Evolutionary conservation across 2,797 vertebrate species (phyloP), one percentile per base, ranked within the genome.

Genomic region (Phyllotis vaccarum): DNA sequence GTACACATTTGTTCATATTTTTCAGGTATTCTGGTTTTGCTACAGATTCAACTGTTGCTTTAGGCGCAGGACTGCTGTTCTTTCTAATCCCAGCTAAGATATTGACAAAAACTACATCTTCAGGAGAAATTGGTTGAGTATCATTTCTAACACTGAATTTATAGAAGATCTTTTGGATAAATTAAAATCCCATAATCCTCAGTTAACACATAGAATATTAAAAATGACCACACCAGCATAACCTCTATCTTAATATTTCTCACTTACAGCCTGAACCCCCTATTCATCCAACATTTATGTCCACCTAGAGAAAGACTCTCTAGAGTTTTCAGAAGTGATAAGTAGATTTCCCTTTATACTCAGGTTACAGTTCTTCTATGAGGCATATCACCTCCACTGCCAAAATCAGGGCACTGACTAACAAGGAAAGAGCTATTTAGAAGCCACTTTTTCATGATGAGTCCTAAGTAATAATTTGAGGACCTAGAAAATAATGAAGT

Each of bases 41-140:
- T 97, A 99, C 99, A 0, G 99, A 99, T 95, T 99, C 99, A 97
- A 99, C 99, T 21, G 99, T 98, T 74, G 99, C 99, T 85, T 98
- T 99, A 95, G 83, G 99, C 90, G 92, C 99, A 95, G 99, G 99
- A 46, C 58, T 99, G 37, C 96, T 99, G n/a, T 99, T 99, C 96
- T 99, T 99, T 98, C 97, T 99, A 82, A 98, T 99, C 79, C 99
- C 99, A 58, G 98, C 99, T 91, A 98, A 99, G 90, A 98, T 90
- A 86, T 93, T 98, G 89, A 97, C 97, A 60, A 98, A 95, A 97
- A 98, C 96, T 60, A 98, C 98, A 95, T 97, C 98, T 31, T 94
- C 98, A 60, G 99, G 99, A 99, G 98, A 98, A 98, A 98, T 92
- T 93, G 98, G 99, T 98, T 98, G 97, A 99, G 98, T 99, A 98